These are phyloP conservation scores for Cyprinus carpio DNA, from an alignment of 2,113 vertebrate species.

Conservation along the genomic window DNA sequence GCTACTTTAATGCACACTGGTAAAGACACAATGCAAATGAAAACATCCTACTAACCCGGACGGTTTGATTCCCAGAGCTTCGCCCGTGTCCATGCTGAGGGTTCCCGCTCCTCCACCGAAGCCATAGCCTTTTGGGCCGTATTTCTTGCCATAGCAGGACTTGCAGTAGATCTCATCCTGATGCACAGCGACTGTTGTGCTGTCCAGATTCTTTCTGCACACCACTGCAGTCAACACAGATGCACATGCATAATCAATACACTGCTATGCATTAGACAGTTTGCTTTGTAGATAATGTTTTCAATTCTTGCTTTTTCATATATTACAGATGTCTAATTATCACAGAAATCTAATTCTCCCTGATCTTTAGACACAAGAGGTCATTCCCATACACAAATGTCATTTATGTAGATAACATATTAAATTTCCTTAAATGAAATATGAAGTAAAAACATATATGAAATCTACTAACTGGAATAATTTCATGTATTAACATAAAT, in stretches of 20 bases:
- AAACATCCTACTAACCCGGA: slow-evolving; percentile 78
- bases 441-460: too few species aligned
- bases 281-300: background rate
- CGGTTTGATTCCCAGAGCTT: slow-evolving; percentile 85
- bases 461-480: too few species aligned
- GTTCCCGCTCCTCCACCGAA: slow-evolving; percentile 90
- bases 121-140: slow-evolving; percentile 95
- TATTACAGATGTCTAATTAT: background rate
- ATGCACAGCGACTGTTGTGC: slow-evolving; percentile 92
- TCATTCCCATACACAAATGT: too few species aligned
- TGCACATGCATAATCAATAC: background rate
- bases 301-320: background rate
- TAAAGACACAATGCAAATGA: background rate
- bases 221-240: slow-evolving; percentile 77
- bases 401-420: too few species aligned
- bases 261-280: too few species aligned
- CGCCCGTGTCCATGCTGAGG: slow-evolving; percentile 89
- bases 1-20: background rate
- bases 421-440: too few species aligned
- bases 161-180: slow-evolving; percentile 96
- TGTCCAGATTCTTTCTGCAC: slow-evolving; percentile 96
- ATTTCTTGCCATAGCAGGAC: slow-evolving; percentile 95
- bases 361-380: background rate
- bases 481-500: too few species aligned
- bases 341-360: background rate